Percentiles rank a stretch among this genome's conserved stretches.
These are phyloP conservation scores for Scortum barcoo DNA, from an alignment of 2,113 vertebrate genomes.

Conservation along the genomic window DNA sequence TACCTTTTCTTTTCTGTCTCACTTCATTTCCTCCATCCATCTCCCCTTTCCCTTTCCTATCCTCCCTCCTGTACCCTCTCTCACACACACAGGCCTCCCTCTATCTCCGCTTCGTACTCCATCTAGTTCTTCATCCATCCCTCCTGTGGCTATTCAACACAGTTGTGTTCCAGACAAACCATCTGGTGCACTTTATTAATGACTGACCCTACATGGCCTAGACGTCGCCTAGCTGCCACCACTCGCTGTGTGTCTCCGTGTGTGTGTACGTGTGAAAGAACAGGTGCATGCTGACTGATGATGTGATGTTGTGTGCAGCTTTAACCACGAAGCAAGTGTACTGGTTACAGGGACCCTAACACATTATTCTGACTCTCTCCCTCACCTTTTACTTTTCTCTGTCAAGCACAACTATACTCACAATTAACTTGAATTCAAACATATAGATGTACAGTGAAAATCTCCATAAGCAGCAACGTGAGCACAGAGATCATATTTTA, in stretches of 20 bases:
- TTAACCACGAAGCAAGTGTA: slow-evolving; percentile 69
- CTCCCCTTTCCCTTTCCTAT: slow-evolving; percentile 2
- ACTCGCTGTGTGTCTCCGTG: slow-evolving; percentile 47
- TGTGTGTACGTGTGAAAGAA: slow-evolving; percentile 53
- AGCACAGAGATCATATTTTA: background rate
- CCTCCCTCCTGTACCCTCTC: background rate
- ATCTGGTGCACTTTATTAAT: slow-evolving; percentile 85
- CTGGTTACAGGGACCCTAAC: slow-evolving; percentile 27
- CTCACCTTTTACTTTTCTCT: slow-evolving; percentile 19
- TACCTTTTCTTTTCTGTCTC: slow-evolving; percentile 15
- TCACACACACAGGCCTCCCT: slow-evolving; percentile 30
- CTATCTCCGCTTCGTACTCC: slow-evolving; percentile 44
- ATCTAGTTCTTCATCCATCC: slow-evolving; percentile 66
- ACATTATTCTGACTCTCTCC: slow-evolving; percentile 28
- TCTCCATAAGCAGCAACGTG: background rate
- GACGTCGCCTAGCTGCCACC: slow-evolving; percentile 71
- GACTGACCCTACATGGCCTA: slow-evolving; percentile 79
- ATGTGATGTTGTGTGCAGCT: slow-evolving; percentile 61
- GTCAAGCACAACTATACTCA: slow-evolving; percentile 8
- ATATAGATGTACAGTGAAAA: background rate
- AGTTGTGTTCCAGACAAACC: slow-evolving; percentile 83
- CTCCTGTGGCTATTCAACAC: slow-evolving; percentile 79
- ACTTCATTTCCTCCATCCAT: slow-evolving; percentile 41
- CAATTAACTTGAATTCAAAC: background rate
- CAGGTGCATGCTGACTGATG: slow-evolving; percentile 78